Evolutionary conservation across 2,797 vertebrate species (phyloP), one percentile per base, ranked within the genome.

Genomic region (Onychomys torridus): DNA sequence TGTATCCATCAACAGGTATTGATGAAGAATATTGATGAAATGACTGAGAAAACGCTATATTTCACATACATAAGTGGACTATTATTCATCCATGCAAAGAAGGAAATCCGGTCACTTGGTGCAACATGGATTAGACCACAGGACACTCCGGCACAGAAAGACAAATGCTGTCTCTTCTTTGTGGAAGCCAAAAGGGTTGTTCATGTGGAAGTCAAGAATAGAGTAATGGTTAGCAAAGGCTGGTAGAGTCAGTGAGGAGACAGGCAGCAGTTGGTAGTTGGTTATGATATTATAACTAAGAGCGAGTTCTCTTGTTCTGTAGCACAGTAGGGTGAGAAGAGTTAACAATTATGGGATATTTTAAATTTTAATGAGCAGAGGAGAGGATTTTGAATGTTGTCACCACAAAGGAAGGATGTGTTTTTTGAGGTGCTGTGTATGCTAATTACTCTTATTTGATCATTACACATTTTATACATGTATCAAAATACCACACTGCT

Each of bases 361-460:
- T 88, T 57, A 43, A 88, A 88, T 88, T 95, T 91, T 84, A 91
- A 81, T 87, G n/a, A 87, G 55, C n/a, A 87, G 46, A 87, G 57
- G n/a, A 87, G 65, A 95, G 40, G 52, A 87, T 87, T 87, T 91
- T 81, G 65, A 95, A 91, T 87, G 83, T 65, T 91, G 75, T 87
- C 89, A 95, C 65, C 89, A 95, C 89, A 91, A 57, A 90, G 71
- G 73, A 91, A 94, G 63, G 40, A 87, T 55, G 63, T 32, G 34
- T 78, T 43, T 43, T 85, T 85, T 90, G 81, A 84, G 78, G 32
- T 49, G 61, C 65, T 79, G 52, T 77, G 75, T 91, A 55, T 87
- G 65, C 89, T 95, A 94, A 79, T 86, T 91, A 73, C 63, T 40
- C 73, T 91, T 79, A 91, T 73, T 95, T 91, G 75, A 91, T 95